These are phyloP conservation scores for Whitmania pigra DNA, from an alignment of 1,140 invertebrate species.

Conservation along the genomic window DNA sequence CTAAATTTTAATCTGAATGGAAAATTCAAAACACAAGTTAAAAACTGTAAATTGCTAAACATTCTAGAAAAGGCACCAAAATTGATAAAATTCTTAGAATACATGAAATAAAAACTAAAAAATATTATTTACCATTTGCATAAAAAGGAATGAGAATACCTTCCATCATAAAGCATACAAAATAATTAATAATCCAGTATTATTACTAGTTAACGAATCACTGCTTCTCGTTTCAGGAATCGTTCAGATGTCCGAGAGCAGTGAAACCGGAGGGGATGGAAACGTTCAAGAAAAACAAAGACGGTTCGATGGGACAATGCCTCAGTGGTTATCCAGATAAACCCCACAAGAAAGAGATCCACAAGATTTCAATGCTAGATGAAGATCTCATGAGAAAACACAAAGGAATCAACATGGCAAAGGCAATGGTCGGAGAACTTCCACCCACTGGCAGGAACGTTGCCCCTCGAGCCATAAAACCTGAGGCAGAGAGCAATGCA, in stretches of 20 bases:
- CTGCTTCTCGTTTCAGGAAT: too few relatives aligned
- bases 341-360: slow-evolving; percentile 8
- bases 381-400: slow-evolving; percentile 2
- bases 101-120: too few relatives aligned
- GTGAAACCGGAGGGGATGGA: slow-evolving; percentile 20
- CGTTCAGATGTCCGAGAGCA: neutral
- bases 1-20: too few relatives aligned
- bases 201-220: too few relatives aligned
- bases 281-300: slow-evolving; percentile 20
- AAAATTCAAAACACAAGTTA: too few relatives aligned
- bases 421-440: slow-evolving; percentile 11
- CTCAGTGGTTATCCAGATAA: slow-evolving; percentile 16
- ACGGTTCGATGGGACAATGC: slow-evolving; percentile 20
- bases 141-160: too few relatives aligned
- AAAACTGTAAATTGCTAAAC: too few relatives aligned
- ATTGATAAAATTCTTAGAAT: too few relatives aligned
- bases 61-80: too few relatives aligned
- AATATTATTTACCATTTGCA: too few relatives aligned
- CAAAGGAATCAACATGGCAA: neutral
- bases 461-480: slow-evolving; percentile 1
- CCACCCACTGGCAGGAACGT: neutral
- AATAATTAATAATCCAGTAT: too few relatives aligned
- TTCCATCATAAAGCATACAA: too few relatives aligned
- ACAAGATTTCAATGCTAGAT: neutral
- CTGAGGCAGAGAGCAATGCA: slow-evolving; percentile 17